Percentiles rank a stretch among this genome's conserved stretches.
Evolutionary conservation across 2,797 vertebrate genomes (phyloP).

Genomic region (Spinus pinus): DNA sequence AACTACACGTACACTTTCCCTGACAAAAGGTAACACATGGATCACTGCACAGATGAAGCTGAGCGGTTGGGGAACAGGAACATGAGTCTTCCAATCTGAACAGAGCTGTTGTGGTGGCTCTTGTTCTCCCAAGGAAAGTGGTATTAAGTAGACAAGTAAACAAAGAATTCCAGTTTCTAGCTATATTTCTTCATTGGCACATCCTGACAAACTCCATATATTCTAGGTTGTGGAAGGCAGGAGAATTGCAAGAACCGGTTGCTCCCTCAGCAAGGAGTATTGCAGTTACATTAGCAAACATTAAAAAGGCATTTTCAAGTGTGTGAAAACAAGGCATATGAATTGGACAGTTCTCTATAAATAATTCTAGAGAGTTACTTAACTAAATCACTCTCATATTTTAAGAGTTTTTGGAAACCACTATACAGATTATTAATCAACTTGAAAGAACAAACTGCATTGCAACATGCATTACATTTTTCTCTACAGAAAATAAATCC

Average conservation of each 20-base stretch:
- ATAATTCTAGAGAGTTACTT: background rate
- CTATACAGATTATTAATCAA: background rate
- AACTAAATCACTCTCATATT: background rate
- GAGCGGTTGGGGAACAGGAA: rapidly evolving
- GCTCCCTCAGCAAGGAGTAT: background rate
- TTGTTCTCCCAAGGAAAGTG: background rate
- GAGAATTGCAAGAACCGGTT: background rate
- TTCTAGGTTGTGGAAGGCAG: background rate
- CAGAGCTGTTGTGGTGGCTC: background rate
- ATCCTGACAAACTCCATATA: background rate
- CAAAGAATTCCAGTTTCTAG: background rate
- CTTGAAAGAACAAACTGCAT: background rate
- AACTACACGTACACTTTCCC: background rate
- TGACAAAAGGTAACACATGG: background rate
- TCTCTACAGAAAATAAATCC: background rate
- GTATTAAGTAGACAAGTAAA: background rate
- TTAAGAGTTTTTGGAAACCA: background rate
- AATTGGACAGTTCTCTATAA: background rate
- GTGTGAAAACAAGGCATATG: background rate
- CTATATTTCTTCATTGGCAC: background rate
- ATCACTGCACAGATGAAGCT: background rate
- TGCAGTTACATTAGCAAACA: background rate
- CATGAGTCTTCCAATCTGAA: background rate
- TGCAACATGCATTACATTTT: background rate
- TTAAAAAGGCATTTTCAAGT: background rate